phyloP scores from a whole-genome alignment of 2,797 vertebrate species.

The Lepus townsendii region DNA sequence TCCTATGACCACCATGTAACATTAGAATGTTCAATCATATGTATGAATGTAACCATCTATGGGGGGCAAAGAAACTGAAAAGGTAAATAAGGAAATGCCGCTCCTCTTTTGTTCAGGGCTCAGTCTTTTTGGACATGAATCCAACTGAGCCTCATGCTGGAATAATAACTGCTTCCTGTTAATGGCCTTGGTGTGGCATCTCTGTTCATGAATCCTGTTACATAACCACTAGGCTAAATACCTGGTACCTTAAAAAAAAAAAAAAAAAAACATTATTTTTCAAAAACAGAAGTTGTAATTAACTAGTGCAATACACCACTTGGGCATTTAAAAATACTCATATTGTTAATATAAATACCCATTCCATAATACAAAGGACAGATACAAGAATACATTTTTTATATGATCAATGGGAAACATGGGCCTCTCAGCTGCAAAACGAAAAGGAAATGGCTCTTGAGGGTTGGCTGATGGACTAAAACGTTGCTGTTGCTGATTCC shows the following conservation, averaged over 20 bases:
- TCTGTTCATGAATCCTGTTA: too few relatives aligned
- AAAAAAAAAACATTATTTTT: constrained; percentile 1
- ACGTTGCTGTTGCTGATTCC: neutral
- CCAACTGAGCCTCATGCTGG: too few relatives aligned
- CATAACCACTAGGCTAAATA: neutral
- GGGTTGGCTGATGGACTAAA: neutral
- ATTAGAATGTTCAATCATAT: too few relatives aligned
- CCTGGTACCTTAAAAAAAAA: neutral
- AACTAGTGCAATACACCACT: neutral
- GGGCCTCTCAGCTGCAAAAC: neutral
- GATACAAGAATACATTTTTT: neutral
- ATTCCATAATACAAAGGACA: constrained; percentile 32
- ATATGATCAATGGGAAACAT: neutral
- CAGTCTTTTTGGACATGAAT: too few relatives aligned
- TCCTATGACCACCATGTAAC: too few relatives aligned
- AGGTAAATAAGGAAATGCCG: too few relatives aligned
- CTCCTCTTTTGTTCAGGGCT: too few relatives aligned
- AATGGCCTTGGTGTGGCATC: too few relatives aligned
- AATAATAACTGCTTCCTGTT: too few relatives aligned
- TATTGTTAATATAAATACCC: neutral
- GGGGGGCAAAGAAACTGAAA: too few relatives aligned
- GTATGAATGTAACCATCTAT: too few relatives aligned
- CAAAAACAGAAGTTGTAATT: neutral
- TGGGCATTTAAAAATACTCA: constrained; percentile 16
- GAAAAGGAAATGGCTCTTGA: neutral